Conservation (phyloP, 2,888 invertebrate species). For the Leptodirus hochenwartii region DNA sequence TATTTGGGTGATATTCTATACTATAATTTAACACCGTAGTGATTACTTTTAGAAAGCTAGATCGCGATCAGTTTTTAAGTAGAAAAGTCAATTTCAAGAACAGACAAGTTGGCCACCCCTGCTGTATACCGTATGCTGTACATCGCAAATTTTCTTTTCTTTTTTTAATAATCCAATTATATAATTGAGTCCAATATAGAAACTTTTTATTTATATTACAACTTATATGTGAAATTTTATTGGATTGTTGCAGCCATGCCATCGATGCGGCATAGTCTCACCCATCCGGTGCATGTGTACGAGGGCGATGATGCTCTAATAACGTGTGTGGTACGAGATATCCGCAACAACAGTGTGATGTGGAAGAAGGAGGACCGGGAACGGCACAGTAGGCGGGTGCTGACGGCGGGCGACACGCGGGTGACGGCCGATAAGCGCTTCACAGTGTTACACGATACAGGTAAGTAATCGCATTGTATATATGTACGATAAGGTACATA, state of each 20-base stretch:
- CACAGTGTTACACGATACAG: conserved; percentile 56
- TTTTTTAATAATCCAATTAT: too few species aligned
- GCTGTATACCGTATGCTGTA: too few species aligned
- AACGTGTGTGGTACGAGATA: conserved; percentile 59
- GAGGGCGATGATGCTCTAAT: conserved; percentile 64
- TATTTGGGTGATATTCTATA: too few species aligned
- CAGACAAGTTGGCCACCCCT: too few species aligned
- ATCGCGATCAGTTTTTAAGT: too few species aligned
- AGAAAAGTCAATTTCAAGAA: too few species aligned
- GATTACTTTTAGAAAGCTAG: too few species aligned
- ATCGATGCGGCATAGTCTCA: conserved; percentile 29
- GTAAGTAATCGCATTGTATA: conserved; percentile 29
- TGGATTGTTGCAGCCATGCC: conserved; percentile 26
- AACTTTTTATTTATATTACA: too few species aligned
- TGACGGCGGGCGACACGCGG: conserved; percentile 58
- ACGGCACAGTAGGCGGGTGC: conserved; percentile 32
- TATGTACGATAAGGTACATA: not conserved
- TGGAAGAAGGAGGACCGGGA: conserved; percentile 55
- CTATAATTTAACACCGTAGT: too few species aligned
- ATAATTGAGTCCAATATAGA: too few species aligned
- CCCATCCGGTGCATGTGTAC: conserved; percentile 35
- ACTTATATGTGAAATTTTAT: too few species aligned
- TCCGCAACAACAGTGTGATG: conserved; percentile 52
- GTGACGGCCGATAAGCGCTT: conserved; percentile 59
- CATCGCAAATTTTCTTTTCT: too few species aligned